Base-by-base conservation (phyloP, 2,797 vertebrate genomes). In the Lithobates pipiens region DNA sequence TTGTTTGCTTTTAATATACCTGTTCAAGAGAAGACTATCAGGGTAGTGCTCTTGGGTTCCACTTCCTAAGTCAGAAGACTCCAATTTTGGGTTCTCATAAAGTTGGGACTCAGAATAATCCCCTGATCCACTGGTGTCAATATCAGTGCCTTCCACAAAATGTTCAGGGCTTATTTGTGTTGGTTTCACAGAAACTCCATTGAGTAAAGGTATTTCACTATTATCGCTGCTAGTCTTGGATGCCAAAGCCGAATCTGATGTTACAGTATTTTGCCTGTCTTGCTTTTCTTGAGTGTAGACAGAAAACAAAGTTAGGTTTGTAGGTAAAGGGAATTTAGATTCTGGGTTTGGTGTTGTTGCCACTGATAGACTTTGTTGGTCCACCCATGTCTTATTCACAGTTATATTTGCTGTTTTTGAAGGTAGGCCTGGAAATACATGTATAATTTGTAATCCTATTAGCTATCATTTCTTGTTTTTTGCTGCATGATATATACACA, bases 41-140 rank as follows among this genome's bases (percentile, higher is more conserved):
- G 5, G 6, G 54, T 61, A 23, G 6, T 23, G 21, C n/a, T 61
- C 9, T 72, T 10, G 27, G 11, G 13, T 65, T 63, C 21, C 3
- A 23, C 34, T 61, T 15, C 46, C 65, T 23, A 57, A 15, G 9
- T 50, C 29, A 27, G 29, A 27, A 9, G 23, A 34, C 10, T 16
- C 61, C 23, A 65, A 25, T 25, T n/a, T 67, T 11, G 65, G 15
- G 25, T 67, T 29, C 2, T 67, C 27, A 25, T 29, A 25, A 25
- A 67, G 27, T 1, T 27, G n/a, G 13, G 65, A 29, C 25, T 70
- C 63, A 29, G 34, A 29, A 29, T 42, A 15, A 32, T 85, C 61
- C 25, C 84, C 78, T n/a, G 84, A 86, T 21, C 84, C 84, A 34
- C 78, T 81, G 25, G 76, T 39, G n/a, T 21, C 32, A 54, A 61